phyloP scores from a whole-genome alignment of 2,888 invertebrate species.

The Anarsia innoxiella region DNA sequence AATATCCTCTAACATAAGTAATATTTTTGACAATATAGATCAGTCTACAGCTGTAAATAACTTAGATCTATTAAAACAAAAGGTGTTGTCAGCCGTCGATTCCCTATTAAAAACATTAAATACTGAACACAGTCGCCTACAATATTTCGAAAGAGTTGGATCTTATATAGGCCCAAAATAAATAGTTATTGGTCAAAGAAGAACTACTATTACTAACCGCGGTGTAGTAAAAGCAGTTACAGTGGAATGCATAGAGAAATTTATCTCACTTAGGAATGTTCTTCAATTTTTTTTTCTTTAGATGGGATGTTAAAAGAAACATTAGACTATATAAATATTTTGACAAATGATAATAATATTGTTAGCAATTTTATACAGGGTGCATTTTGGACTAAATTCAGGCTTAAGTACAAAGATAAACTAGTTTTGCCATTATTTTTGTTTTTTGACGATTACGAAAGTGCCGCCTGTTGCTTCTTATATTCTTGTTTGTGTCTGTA shows the following conservation, averaged over 20 bases:
- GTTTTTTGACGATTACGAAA: conserved; percentile 18
- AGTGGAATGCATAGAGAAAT: not conserved
- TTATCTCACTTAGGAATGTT: not conserved
- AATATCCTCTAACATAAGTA: conserved; percentile 9
- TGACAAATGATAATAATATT: not conserved
- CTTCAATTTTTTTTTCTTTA: not conserved
- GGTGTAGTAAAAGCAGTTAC: not conserved
- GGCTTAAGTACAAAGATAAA: conserved; percentile 1
- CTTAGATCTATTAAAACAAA: not conserved
- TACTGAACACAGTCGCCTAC: not conserved
- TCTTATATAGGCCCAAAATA: not conserved
- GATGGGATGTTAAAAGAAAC: conserved; percentile 3
- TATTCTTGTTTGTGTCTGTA: too few relatives aligned
- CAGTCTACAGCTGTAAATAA: too few relatives aligned
- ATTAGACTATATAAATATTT: conserved; percentile 3
- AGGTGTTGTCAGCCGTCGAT: not conserved
- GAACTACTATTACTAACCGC: not conserved
- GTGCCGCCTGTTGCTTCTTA: too few relatives aligned
- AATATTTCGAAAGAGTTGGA: not conserved
- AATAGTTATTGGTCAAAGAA: not conserved
- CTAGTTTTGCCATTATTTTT: conserved; percentile 15
- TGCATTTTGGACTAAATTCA: conserved; percentile 6
- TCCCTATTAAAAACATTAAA: not conserved
- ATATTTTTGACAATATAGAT: too few relatives aligned
- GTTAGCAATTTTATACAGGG: not conserved